Evolutionary conservation across 2,113 vertebrate species (phyloP), one percentile per base, ranked within the genome.

Genomic region (Helogale parvula): DNA sequence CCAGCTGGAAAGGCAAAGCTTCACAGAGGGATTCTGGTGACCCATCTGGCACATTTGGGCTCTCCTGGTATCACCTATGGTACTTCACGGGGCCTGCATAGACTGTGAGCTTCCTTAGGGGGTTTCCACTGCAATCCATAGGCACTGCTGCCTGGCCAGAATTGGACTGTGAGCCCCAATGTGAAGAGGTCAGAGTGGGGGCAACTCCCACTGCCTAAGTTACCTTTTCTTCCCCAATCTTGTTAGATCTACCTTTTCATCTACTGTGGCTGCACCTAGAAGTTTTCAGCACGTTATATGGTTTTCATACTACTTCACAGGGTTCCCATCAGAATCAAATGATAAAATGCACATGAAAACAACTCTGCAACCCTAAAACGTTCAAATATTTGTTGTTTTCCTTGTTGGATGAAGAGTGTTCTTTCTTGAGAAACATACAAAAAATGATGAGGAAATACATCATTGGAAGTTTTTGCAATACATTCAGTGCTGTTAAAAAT

Each of bases 331-430:
- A 79, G 60, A 65, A 92, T 87, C 65, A 79, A 77, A 84, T 65
- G 74, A 68, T 60, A 83, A 83, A 94, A 83, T 47, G 12, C 17
- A 88, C 38, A 63, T 33, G 71, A 50, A 69, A 60, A 63, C 29
- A 92, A 21, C n/a, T 77, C 60, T 84, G 77, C 69, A 77, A 71
- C 41, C 63, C 35, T 94, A 79, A 92, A 88, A 88, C 38, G 69
- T 69, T 71, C 50, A 92, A 77, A 77, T 77, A 83, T 25, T 74
- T 33, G 71, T 88, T 38, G 10, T 50, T 85, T 71, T 93, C 63
- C 52, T 72, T 88, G 47, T 35, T 41, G 15, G 35, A n/a, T 83
- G 65, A 89, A 47, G 47, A 81, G 15, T 50, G 94, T 94, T 84
- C n/a, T 72, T 96, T 69, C 25, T 79, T 79, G 69, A 88, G 77